Base-by-base conservation (phyloP, 2,113 vertebrate genomes). In the Rhabdomys dilectus region DNA sequence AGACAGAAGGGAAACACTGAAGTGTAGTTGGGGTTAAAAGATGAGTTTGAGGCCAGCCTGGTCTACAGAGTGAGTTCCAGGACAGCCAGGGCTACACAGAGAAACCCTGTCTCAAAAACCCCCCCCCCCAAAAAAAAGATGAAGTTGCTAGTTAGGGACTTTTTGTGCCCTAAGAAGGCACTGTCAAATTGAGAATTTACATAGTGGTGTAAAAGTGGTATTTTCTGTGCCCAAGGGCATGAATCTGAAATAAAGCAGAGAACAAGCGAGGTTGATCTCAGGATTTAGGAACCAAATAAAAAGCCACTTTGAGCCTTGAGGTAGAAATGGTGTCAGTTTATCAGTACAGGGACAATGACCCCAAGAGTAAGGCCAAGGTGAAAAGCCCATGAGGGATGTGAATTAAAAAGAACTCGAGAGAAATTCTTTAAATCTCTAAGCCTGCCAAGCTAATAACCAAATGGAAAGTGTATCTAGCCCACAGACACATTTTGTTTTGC, bases 381-480 rank as follows among this genome's bases (percentile, higher is more conserved):
- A 95, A 48, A 89, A 81, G 34, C 7, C 19, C 21, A 16, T 39
- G 58, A 70, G 22, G 36, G 11, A 64, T 42, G 5, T 7, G 11
- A 93, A 58, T 76, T 91, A 62, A 89, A 66, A 88, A 87, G 42
- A 94, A 81, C 24, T 34, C 56, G n/a, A 56, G 53, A 72, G 58
- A 78, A 89, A 68, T 26, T 77, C 80, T 51, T 31, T 88, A 73
- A 89, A 89, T 51, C 73, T 73, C 64, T 77, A 95, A 93, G 78
- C 48, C 36, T 91, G 64, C 89, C 76, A 95, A 95, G 42, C 42
- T 91, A 96, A 91, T 34, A 85, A 70, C 93, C 91, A 76, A 88
- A 91, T 95, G 75, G 58, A 81, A 73, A 72, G 19, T 76, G 13
- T 34, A 34, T 82, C 70, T 68, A 72, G 60, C 56, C 29, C 31